Base-by-base conservation (phyloP, 2,888 invertebrate genomes). In the Cephalotes varians region DNA sequence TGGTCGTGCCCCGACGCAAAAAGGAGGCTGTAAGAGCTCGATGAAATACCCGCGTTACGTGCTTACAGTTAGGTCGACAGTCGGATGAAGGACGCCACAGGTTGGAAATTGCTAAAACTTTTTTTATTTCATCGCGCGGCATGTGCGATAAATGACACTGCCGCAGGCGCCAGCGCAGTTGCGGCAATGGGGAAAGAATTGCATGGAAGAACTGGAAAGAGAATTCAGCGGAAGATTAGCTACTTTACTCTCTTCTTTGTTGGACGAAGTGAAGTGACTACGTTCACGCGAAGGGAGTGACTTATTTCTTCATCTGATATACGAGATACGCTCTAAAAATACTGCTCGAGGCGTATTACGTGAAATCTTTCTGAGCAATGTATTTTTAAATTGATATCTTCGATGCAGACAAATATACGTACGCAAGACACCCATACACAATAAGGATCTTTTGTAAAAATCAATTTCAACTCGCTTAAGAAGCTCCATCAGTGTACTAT, bases 61-160 rank as follows among this genome's bases (percentile, higher is more conserved):
- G 65, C 74, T 62, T 58, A 82, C 18, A 47, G 21, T 40, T n/a
- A 69, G 58, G 47, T 51, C 49, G 31, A 31, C 28, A 65, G 44
- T 25, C 51, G 69, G 34, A 60, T 77, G 58, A 84, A 80, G 82
- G 65, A 86, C 73, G 72, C 77, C 47, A 69, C 64, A 72, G 76
- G 79, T 69, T 77, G 80, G 67, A 81, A 86, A 87, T 82, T 85
- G 84, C 76, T 40, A 86, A 86, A 88, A 74, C 62, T 64, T 64
- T 64, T 64, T 86, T 86, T 72, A 62, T 54, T 86, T 76, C 81
- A 62, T 80, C 64, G 82, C 67, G 40, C 44, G 51, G 34, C 69
- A 64, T 65, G 49, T 37, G 51, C 71, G 56, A 79, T 69, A 56
- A 77, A 77, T 34, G 34, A 34, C 25, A 49, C 56, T n/a, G 49